Percentiles rank a stretch among this genome's conserved stretches.
Conservation (phyloP, 2,113 vertebrate genomes). For the Uropsilus gracilis region DNA sequence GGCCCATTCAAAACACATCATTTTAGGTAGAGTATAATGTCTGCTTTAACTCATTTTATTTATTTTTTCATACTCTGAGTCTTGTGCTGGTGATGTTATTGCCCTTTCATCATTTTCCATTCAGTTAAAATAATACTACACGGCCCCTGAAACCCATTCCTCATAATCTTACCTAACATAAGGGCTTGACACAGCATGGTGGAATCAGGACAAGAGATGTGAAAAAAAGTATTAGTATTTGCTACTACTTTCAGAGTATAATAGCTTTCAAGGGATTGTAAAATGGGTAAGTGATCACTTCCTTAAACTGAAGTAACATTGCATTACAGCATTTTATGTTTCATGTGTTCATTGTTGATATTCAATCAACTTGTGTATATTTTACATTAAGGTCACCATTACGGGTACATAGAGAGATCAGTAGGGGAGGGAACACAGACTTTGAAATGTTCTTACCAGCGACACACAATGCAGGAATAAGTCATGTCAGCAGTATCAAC, state of each 20-base stretch:
- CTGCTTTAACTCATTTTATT: not conserved
- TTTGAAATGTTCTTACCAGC: constrained; percentile 54
- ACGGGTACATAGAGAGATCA: not conserved
- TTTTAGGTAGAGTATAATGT: not conserved
- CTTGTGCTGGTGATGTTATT: not conserved
- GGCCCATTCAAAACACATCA: not conserved
- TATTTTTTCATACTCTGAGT: not conserved
- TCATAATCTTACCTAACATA: not conserved
- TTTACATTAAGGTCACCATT: too few relatives aligned
- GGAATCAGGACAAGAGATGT: not conserved
- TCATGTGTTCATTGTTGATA: too few relatives aligned
- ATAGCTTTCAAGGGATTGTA: not conserved
- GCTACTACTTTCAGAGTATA: not conserved
- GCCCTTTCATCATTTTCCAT: not conserved
- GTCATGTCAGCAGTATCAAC: constrained; percentile 61
- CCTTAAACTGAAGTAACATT: not conserved
- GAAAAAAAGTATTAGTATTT: not conserved
- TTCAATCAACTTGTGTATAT: too few relatives aligned
- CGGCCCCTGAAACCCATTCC: not conserved
- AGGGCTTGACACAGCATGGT: not conserved
- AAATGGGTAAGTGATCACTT: not conserved
- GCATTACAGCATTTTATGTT: too few relatives aligned
- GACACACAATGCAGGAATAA: constrained; percentile 48
- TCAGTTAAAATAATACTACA: not conserved
- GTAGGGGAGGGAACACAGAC: not conserved